Evolutionary conservation across 1,140 invertebrate species (phyloP), one percentile per base, ranked within the genome.

Genomic region (Bombus impatiens): DNA sequence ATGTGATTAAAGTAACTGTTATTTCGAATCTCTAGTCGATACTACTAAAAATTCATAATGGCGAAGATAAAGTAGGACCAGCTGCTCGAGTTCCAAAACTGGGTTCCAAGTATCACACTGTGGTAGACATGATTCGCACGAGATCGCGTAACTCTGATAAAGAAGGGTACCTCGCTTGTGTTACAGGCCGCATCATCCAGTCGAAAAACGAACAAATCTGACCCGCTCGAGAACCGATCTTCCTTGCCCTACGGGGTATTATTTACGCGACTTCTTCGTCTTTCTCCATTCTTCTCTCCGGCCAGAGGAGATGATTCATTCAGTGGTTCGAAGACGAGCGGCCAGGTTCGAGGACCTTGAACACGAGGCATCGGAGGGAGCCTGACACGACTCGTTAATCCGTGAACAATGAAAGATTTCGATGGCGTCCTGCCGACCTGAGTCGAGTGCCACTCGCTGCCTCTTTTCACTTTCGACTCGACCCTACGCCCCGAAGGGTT

Each of bases 331-430:
- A 89, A 76, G 88, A 78, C 80, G 88, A 67, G 25, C 81, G 53
- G 47, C 53, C 84, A 80, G 82, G 79, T 86, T 86, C 86, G 88
- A 86, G 82, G 78, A 85, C 89, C 89, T 81, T 80, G 71, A 76
- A 53, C 59, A 80, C 53, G 32, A 62, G 28, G 9, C 75, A 80
- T 59, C 75, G 42, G n/a, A 89, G 86, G 78, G 85, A 85, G 25
- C 80, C 77, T 82, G 68, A 85, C 84, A 91, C 88, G 85, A 90
- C 88, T 91, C 89, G 89, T 92, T 92, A 93, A 93, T 92, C 90
- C 90, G 79, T 67, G 86, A 86, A 92, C 90, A 92, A 92, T 92
- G 87, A 88, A 82, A 86, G 91, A 92, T 92, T 90, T 86, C 82
- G 79, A 65, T 57, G 80, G 65, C 67, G 57, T 88, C 70, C 82